These are phyloP conservation scores for Schlechtendalia chinensis DNA, from an alignment of 1,140 invertebrate species.

Conservation along the genomic window DNA sequence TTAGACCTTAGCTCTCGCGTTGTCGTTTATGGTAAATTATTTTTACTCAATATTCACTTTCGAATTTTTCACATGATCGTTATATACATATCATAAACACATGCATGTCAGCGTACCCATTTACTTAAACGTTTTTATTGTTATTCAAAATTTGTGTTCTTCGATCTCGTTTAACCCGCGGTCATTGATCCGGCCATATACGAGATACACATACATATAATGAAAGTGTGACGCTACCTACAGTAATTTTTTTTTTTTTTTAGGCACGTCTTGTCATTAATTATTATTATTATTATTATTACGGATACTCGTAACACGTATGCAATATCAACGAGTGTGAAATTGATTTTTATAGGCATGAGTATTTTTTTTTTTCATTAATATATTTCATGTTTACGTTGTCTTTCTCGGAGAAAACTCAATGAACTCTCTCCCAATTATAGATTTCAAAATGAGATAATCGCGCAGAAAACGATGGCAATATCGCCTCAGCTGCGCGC, in stretches of 20 bases:
- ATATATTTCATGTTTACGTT: background rate
- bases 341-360: background rate
- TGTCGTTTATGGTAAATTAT: background rate
- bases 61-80: background rate
- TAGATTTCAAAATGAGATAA: background rate
- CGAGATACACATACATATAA: background rate
- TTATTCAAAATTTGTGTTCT: background rate
- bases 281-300: background rate
- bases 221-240: slow-evolving; percentile 12
- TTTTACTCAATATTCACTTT: slow-evolving; percentile 33
- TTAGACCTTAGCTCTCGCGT: background rate
- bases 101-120: background rate
- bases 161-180: background rate
- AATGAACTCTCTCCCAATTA: slow-evolving; percentile 5
- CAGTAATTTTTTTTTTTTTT: background rate
- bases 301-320: background rate
- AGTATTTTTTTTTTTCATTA: background rate
- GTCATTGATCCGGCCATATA: slow-evolving; percentile 20
- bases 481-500: too few species aligned
- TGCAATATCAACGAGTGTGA: slow-evolving; percentile 7
- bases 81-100: background rate
- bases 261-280: slow-evolving; percentile 2
- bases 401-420: background rate
- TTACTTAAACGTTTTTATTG: slow-evolving; percentile 13
- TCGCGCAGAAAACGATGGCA: background rate